Evolutionary conservation across 2,888 invertebrate species (phyloP).

Genomic region (Atrina japonica): DNA sequence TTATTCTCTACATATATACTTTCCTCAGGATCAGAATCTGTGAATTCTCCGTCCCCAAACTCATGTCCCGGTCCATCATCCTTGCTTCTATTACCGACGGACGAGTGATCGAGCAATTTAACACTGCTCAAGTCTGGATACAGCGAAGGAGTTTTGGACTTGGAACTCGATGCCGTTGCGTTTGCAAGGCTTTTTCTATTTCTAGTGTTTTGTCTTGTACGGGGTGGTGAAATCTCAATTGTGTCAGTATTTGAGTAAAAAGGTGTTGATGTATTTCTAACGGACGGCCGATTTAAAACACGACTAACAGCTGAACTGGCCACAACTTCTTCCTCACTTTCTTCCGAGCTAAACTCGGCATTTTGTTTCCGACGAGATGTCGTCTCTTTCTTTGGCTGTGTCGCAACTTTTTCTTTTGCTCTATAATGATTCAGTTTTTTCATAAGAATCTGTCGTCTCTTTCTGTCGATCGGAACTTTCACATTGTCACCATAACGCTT

Average conservation of each 20-base stretch:
- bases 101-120: constrained; percentile 3
- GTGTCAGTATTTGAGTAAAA: constrained; percentile 41
- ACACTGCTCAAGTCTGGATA: constrained; percentile 49
- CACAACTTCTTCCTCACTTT: constrained; percentile 56
- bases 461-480: constrained; percentile 64
- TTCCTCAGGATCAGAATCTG: constrained; percentile 68
- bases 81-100: background rate
- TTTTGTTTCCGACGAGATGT: constrained; percentile 40
- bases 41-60: constrained; percentile 59
- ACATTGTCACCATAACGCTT: constrained; percentile 67
- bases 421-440: constrained; percentile 70
- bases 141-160: constrained; percentile 37
- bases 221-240: constrained; percentile 36
- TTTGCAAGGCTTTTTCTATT: constrained; percentile 26
- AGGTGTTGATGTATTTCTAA: constrained; percentile 16
- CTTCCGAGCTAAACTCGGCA: constrained; percentile 56
- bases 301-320: constrained; percentile 35
- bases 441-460: constrained; percentile 64
- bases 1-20: constrained; percentile 70
- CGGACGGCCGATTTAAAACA: constrained; percentile 31
- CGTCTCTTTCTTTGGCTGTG: constrained; percentile 38
- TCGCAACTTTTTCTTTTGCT: constrained; percentile 60
- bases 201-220: constrained; percentile 26
- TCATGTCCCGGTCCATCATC: constrained; percentile 21
- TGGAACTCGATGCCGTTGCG: constrained; percentile 18